Percentiles rank a stretch among this genome's conserved stretches.
Evolutionary conservation across 2,888 invertebrate genomes (phyloP).

Genomic region (Odiellus spinosus): DNA sequence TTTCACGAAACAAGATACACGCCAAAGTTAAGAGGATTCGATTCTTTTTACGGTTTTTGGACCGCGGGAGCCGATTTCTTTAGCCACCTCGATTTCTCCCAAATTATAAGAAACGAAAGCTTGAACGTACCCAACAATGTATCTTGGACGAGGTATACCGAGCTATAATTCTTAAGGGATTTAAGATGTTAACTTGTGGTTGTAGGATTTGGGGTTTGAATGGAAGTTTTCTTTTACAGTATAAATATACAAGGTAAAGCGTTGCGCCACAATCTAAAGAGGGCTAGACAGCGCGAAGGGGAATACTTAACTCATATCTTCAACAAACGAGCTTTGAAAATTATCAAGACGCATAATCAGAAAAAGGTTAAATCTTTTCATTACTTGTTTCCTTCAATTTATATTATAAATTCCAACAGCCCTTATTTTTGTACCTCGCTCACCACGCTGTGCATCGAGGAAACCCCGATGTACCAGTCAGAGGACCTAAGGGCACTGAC

Average conservation of each 20-base stretch:
- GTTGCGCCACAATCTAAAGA: conserved; percentile 45
- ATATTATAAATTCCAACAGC: conserved; percentile 27
- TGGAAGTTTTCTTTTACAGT: too few relatives aligned
- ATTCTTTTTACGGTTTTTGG: conserved; percentile 69
- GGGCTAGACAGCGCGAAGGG: conserved; percentile 59
- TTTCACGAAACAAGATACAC: conserved; percentile 55
- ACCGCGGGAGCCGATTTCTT: conserved; percentile 78
- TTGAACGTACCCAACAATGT: too few relatives aligned
- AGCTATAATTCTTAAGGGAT: too few relatives aligned
- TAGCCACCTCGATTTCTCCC: conserved; percentile 47
- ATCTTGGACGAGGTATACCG: too few relatives aligned
- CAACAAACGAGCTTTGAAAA: conserved; percentile 52
- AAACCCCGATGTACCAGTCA: conserved; percentile 63
- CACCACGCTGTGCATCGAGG: conserved; percentile 81
- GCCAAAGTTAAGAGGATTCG: conserved; percentile 59
- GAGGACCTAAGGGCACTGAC: conserved; percentile 54
- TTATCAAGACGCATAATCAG: conserved; percentile 51
- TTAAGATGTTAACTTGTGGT: too few relatives aligned
- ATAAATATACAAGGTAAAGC: too few relatives aligned
- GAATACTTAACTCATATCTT: conserved; percentile 70
- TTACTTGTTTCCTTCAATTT: background rate
- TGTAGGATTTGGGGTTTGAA: too few relatives aligned
- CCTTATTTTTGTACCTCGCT: conserved; percentile 70
- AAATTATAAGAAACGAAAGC: too few relatives aligned
- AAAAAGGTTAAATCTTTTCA: conserved; percentile 6